Evolutionary conservation across 2,113 vertebrate genomes (phyloP).

Genomic region (Sorex araneus): DNA sequence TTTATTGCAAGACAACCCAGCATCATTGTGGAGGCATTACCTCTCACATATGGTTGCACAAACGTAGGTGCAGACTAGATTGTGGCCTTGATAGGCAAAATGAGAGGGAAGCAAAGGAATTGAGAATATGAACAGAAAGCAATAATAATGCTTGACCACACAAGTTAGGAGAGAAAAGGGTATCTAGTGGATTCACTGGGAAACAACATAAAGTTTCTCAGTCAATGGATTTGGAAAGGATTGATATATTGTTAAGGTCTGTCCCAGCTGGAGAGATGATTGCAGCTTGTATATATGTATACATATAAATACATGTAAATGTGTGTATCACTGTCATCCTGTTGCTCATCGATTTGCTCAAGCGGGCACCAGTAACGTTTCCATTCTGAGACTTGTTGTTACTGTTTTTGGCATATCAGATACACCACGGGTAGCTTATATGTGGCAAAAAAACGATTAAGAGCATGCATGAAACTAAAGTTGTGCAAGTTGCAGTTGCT

Average conservation of each 20-base stretch:
- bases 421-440: too few species aligned
- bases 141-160: background rate
- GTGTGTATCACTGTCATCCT: too few species aligned
- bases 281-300: background rate
- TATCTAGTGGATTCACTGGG: background rate
- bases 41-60: background rate
- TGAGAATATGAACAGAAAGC: background rate
- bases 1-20: background rate
- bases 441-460: background rate
- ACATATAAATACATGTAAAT: too few species aligned
- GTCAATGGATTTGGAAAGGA: background rate
- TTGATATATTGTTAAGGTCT: background rate
- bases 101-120: background rate
- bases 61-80: background rate
- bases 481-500: background rate
- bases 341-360: too few species aligned
- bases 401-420: too few species aligned
- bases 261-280: background rate
- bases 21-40: background rate
- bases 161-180: background rate
- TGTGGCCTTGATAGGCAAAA: conserved; percentile 19
- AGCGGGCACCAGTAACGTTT: too few species aligned
- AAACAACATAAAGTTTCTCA: background rate
- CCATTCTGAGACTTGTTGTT: too few species aligned
- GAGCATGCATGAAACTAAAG: background rate